phyloP scores from a whole-genome alignment of 2,888 invertebrate species.

The Ditylenchus weischeri region DNA sequence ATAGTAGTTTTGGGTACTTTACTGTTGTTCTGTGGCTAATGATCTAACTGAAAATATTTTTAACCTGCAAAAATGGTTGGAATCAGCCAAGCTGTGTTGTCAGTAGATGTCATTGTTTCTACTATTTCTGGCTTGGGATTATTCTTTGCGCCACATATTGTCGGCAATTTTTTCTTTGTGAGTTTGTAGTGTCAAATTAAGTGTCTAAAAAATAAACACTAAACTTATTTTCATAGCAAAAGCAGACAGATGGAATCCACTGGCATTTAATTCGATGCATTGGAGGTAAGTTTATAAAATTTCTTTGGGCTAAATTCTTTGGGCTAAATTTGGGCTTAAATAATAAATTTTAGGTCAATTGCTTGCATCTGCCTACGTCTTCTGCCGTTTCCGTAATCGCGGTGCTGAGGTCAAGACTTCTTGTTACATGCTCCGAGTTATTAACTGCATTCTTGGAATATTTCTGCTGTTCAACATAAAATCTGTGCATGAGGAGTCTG shows the following conservation, averaged over 20 bases:
- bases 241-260: conserved; percentile 55
- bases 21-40: no score
- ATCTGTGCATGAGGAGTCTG: conserved; percentile 15
- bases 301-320: no score
- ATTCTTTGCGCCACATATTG: conserved; percentile 41
- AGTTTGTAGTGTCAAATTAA: conserved; percentile 27
- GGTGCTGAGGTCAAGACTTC: conserved; percentile 31
- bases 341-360: conserved; percentile 39
- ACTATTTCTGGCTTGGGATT: conserved; percentile 37
- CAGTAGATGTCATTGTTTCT: conserved; percentile 40
- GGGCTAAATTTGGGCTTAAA: neutral
- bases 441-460: conserved; percentile 42
- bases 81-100: neutral
- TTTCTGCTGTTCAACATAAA: conserved; percentile 42
- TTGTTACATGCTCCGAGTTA: conserved; percentile 33
- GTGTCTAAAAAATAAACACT: no score
- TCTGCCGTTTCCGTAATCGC: conserved; percentile 31
- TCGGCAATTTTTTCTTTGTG: conserved; percentile 49
- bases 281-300: conserved; percentile 34
- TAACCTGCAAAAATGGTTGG: no score
- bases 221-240: conserved; percentile 38
- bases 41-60: no score
- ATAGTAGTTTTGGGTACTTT: no score
- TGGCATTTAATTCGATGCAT: conserved; percentile 58
- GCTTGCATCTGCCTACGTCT: conserved; percentile 41